Evolutionary conservation across 2,888 invertebrate species (phyloP).

Genomic region (Girardia tigrina): DNA sequence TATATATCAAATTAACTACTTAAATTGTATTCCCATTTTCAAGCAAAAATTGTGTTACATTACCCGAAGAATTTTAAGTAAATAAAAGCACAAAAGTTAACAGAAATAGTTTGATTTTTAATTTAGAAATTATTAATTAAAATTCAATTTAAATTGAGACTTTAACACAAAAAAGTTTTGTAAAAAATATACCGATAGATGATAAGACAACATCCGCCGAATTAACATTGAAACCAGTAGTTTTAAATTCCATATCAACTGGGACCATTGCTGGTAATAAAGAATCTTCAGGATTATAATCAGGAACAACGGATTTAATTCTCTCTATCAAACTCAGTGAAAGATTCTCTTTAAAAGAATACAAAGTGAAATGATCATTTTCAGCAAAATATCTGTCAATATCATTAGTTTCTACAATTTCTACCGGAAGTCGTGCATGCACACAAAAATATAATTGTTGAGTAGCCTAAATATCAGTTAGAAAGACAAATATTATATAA

Average conservation of each 20-base stretch:
- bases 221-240: not conserved
- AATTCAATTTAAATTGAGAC: no score
- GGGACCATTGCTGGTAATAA: not conserved
- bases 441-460: not conserved
- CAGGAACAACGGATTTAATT: not conserved
- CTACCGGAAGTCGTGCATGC: not conserved
- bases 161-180: no score
- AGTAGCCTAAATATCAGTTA: not conserved
- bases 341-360: not conserved
- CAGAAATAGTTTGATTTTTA: no score
- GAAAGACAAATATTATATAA: not conserved
- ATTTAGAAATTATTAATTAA: no score
- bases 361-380: slow-evolving; percentile 13
- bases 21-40: no score
- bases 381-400: slow-evolving; percentile 14
- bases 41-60: no score
- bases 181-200: not conserved
- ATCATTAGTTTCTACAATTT: not conserved
- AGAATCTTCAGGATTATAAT: not conserved
- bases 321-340: not conserved
- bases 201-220: not conserved
- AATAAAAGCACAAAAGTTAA: no score
- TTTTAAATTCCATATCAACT: not conserved
- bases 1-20: no score
- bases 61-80: no score